Conservation (phyloP, 37 sponge, comb jelly and placozoan species). For the Theonella swinhoei region DNA sequence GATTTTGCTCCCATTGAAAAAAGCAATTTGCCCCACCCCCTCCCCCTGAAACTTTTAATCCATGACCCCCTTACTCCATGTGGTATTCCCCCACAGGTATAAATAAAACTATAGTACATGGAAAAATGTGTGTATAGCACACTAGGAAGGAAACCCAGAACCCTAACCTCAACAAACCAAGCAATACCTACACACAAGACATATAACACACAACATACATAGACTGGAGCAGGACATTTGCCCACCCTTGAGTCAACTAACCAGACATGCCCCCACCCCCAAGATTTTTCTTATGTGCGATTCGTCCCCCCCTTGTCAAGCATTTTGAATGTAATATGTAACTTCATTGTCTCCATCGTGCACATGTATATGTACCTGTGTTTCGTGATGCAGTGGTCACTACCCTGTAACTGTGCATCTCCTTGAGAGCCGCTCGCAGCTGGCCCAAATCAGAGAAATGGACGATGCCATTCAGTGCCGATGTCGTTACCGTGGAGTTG, state of each 20-base stretch:
- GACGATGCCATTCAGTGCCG: slow-evolving; percentile 34
- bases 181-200: too few species aligned
- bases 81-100: too few species aligned
- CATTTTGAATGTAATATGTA: neutral
- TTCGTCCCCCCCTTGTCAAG: neutral
- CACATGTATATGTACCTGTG: slow-evolving; percentile 27
- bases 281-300: too few species aligned
- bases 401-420: slow-evolving; percentile 63
- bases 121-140: too few species aligned
- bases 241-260: too few species aligned
- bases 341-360: neutral
- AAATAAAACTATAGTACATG: too few species aligned
- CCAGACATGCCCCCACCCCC: too few species aligned
- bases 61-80: neutral
- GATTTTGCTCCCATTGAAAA: too few species aligned
- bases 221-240: too few species aligned
- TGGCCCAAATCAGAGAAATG: slow-evolving; percentile 65
- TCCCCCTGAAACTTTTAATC: neutral
- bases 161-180: too few species aligned
- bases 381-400: slow-evolving; percentile 12
- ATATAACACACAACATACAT: too few species aligned
- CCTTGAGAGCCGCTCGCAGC: slow-evolving; percentile 63
- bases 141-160: too few species aligned
- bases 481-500: neutral
- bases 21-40: neutral